Percentiles rank a stretch among this genome's conserved stretches.
Conservation (phyloP, 2,797 vertebrate species). For the Acanthurus lineatus region DNA sequence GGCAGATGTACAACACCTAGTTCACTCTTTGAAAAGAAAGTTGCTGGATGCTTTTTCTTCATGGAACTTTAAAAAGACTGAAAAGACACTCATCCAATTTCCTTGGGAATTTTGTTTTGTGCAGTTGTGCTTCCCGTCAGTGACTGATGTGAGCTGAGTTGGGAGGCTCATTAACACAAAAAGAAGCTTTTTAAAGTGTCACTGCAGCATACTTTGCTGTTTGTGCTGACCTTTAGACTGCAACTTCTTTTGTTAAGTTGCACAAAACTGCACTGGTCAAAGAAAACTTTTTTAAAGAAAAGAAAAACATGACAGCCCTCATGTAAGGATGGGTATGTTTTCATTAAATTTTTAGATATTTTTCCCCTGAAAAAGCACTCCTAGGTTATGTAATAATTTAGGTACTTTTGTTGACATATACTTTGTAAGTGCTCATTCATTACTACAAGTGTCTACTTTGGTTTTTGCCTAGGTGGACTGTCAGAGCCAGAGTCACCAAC, state of each 20-base stretch:
- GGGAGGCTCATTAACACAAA: constrained; percentile 63
- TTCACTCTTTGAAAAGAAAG: constrained; percentile 63
- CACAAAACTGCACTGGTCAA: constrained; percentile 33
- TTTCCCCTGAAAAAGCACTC: background rate
- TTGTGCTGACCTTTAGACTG: constrained; percentile 39
- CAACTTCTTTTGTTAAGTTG: constrained; percentile 12
- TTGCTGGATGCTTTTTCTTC: constrained; percentile 41
- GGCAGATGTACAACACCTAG: constrained; percentile 65
- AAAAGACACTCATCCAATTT: constrained; percentile 49
- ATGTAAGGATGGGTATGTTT: background rate
- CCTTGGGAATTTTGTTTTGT: constrained; percentile 49
- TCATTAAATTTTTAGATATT: background rate
- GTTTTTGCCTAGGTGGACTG: constrained; percentile 89
- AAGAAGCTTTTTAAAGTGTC: constrained; percentile 43
- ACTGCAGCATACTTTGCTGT: constrained; percentile 31
- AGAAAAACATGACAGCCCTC: background rate
- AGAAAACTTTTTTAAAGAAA: constrained; percentile 10
- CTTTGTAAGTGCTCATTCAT: background rate
- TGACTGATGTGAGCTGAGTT: constrained; percentile 59
- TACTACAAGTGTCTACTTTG: background rate
- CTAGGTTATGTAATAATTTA: background rate
- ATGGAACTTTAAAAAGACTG: constrained; percentile 56
- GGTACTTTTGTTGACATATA: constrained; percentile 2
- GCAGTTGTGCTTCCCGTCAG: constrained; percentile 30
- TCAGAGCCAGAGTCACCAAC: constrained; percentile 94